Conservation (phyloP, 2,797 vertebrate species). For the Tenualosa thibaudeaui region DNA sequence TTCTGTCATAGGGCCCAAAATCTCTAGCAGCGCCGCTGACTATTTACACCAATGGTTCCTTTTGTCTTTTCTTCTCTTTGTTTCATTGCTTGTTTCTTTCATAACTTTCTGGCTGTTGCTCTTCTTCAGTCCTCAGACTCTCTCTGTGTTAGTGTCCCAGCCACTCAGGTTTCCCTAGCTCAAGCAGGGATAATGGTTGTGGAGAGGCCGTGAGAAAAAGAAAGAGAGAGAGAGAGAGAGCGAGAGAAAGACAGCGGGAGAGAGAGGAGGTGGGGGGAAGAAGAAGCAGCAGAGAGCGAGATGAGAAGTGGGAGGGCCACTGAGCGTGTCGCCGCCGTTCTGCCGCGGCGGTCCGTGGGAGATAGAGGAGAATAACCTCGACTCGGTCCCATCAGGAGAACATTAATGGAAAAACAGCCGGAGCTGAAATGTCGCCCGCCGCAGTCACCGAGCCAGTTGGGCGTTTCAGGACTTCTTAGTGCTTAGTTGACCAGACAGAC, state of each 20-base stretch:
- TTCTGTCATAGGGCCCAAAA: too few relatives aligned
- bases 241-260: background rate
- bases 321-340: slow-evolving; percentile 17
- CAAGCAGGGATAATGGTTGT: slow-evolving; percentile 28
- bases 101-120: background rate
- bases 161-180: slow-evolving; percentile 32
- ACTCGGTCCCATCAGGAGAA: slow-evolving; percentile 43
- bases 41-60: background rate
- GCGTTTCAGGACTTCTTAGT: slow-evolving; percentile 47
- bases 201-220: background rate
- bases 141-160: background rate
- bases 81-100: background rate
- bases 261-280: background rate
- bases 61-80: slow-evolving; percentile 22
- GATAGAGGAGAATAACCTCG: slow-evolving; percentile 38
- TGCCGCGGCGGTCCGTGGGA: background rate
- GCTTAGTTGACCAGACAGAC: slow-evolving; percentile 50
- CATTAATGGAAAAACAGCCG: slow-evolving; percentile 55
- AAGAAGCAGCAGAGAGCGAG: slow-evolving; percentile 19
- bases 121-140: background rate
- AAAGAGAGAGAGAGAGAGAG: background rate
- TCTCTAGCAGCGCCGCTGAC: too few relatives aligned
- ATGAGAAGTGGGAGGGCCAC: slow-evolving; percentile 22
- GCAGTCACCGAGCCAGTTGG: slow-evolving; percentile 41
- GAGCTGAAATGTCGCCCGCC: slow-evolving; percentile 56